Evolutionary conservation across 2,888 invertebrate genomes (phyloP), one percentile per base, ranked within the genome.

Genomic region (Lithophane semibrunnea): DNA sequence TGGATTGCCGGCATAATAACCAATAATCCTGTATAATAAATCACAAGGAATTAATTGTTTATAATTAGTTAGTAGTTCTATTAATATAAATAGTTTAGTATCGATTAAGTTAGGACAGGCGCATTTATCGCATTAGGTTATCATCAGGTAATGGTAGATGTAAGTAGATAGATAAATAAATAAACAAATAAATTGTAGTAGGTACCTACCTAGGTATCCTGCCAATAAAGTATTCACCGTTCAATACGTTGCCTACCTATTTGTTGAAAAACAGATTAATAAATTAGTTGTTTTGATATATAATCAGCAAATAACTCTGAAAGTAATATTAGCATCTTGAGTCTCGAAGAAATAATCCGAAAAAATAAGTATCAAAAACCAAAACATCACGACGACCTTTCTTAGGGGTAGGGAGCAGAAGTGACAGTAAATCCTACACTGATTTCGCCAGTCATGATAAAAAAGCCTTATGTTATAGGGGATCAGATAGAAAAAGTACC

Each of bases 401-500:
- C 0, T 18, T 16, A 65, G 3, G 7, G 5, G 24, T 49, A 2
- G 21, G 16, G 1, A 29, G 21, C 8, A 44, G 7, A 49, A 18
- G 13, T 58, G 67, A 49, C 18, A 29, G 12, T 58, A 52, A 29
- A 16, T 44, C 13, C 8, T 21, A 24, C 7, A 1, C 3, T 29
- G 2, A 29, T 52, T 68, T 49, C 5, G n/a, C 21, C 21, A 54
- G 21, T 37, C 8, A 56, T 16, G 24, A 5, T 12, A 21, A 29
- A 60, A 58, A 29, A 52, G 10, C 2, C 9, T 10, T 16, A 16
- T n/a, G 16, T n/a, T 21, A 13, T 16, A n/a, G 0, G 18, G n/a
- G 4, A 44, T 42, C 16, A 13, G 44, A 16, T 52, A 18, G 7
- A 16, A 61, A 16, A 67, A 58, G 56, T 84, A 75, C 80, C 44